Base-by-base conservation (phyloP, 2,113 vertebrate species). In the Theristicus caerulescens region DNA sequence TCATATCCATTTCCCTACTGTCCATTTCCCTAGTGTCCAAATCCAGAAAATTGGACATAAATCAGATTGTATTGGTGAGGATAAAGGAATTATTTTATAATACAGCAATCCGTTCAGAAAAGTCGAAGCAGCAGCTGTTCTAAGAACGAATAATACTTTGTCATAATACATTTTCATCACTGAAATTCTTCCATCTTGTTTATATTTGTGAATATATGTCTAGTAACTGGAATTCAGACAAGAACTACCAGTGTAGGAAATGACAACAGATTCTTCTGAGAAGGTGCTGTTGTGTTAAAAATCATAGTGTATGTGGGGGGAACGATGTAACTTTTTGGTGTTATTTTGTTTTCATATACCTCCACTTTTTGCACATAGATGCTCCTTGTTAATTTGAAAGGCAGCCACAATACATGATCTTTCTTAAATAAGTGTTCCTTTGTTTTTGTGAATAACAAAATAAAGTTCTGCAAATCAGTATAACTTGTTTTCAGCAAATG, bases 391-490 rank as follows among this genome's bases (percentile, higher is more conserved):
- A 51, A 36, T 79, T 76, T 76, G 83, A 91, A 94, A 90, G 69
- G 72, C 61, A 93, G 22, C n/a, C 40, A 84, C 54, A 76, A 72
- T 54, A 58, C 40, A 31, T 66, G 34, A 44, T 80, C 15, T 31
- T 87, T 74, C n/a, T 89, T 70, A 90, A 94, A 27, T 51, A 95
- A 93, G 52, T 26, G 27, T 32, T 86, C 38, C 26, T 93, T 94
- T 86, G 90, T 59, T 89, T 82, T 52, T 76, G 18, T 73, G 49
- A 82, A 36, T 85, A 87, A 69, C 36, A 88, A 66, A 92, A 71
- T 51, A 20, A 70, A 93, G 79, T 66, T 86, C 57, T 85, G 42
- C 46, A 77, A 76, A 81, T 93, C 26, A 24, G 9, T 76, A 5
- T 73, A 82, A 69, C 2, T 0, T 54, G 42, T 7, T 80, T 85